Base-by-base conservation (phyloP, 2,888 invertebrate genomes). In the Coleophora deauratella region DNA sequence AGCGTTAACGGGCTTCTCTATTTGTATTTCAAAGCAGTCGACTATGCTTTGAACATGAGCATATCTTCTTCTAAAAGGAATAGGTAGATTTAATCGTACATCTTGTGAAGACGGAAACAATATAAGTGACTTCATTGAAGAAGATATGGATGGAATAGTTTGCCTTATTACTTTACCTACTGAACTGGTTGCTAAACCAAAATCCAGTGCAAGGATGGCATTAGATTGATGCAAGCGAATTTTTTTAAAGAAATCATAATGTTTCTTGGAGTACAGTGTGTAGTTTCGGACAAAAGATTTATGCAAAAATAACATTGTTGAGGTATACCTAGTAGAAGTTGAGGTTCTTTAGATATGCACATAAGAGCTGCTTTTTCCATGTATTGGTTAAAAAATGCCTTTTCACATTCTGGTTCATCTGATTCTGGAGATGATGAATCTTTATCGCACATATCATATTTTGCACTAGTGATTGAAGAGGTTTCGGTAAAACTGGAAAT, bases 21-120 rank as follows among this genome's bases (percentile, higher is more conserved):
- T 57, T 50, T 53, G 40, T 3, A 57, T 53, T 45, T 61, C 54
- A 33, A 61, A 54, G 21, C 51, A 51, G 39, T 63, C 59, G 33
- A 50, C 44, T 40, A 46, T 45, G 27, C 43, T 46, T 42, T 41
- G 37, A 13, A 48, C 41, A 3, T 48, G 21, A 37, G 13, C 33
- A 33, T 40, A 47, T 1, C 32, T 44, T 40, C 39, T 44, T 36
- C 47, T 41, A 43, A 47, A 47, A 33, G 46, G 33, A 30, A 46
- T 46, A 33, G 43, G 50, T 40, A 41, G 37, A 37, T 45, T 44
- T 28, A 31, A 37, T 38, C 37, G 37, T 9, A 46, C 41, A 40
- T 44, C 38, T 10, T 27, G 8, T 32, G 27, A 38, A 38, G 33
- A 28, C 12, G 38, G 38, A 32, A 38, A 33, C 13, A 28, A 38